These are phyloP conservation scores for Drosophila pullipes DNA, from an alignment of 2,888 invertebrate species.

Conservation along the genomic window DNA sequence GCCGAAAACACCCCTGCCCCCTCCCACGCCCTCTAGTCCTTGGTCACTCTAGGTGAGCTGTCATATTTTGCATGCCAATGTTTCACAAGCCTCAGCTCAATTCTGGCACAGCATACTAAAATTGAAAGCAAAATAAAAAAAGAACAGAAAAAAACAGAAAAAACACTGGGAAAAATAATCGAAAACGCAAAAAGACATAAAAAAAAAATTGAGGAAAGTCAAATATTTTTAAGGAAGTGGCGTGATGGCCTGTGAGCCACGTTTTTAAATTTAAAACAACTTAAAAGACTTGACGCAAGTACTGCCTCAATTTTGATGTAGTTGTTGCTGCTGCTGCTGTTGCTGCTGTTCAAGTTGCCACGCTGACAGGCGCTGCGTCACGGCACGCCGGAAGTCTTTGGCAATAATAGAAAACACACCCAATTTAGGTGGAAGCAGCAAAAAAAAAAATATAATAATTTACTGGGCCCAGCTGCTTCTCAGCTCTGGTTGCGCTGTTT, in stretches of 20 bases:
- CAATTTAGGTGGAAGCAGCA: conserved; percentile 61
- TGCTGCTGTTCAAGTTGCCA: conserved; percentile 21
- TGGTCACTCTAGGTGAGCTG: conserved; percentile 47
- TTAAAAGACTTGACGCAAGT: conserved; percentile 72
- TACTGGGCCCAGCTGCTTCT: conserved; percentile 64
- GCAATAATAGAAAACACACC: conserved; percentile 81
- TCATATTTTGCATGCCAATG: conserved; percentile 52
- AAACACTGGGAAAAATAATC: background rate
- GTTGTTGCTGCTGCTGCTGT: background rate
- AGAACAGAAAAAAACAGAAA: background rate
- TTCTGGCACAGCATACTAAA: conserved; percentile 12
- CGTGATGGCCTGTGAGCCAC: conserved; percentile 47
- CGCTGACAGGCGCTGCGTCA: conserved; percentile 69
- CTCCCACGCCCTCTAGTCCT: background rate
- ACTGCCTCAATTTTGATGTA: conserved; percentile 9
- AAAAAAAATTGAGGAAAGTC: conserved; percentile 19
- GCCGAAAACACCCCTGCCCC: background rate
- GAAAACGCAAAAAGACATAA: conserved; percentile 4
- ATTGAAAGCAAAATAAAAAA: conserved; percentile 31
- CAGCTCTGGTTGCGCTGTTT: conserved; percentile 25
- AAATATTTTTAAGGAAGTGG: conserved; percentile 52
- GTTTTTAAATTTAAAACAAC: conserved; percentile 75
- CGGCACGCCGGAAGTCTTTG: conserved; percentile 75
- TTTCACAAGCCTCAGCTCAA: conserved; percentile 19
- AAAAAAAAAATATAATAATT: conserved; percentile 57